Percentiles rank a stretch among this genome's conserved stretches.
Evolutionary conservation across 2,888 invertebrate species (phyloP).

Genomic region (Chydorus sphaericus): DNA sequence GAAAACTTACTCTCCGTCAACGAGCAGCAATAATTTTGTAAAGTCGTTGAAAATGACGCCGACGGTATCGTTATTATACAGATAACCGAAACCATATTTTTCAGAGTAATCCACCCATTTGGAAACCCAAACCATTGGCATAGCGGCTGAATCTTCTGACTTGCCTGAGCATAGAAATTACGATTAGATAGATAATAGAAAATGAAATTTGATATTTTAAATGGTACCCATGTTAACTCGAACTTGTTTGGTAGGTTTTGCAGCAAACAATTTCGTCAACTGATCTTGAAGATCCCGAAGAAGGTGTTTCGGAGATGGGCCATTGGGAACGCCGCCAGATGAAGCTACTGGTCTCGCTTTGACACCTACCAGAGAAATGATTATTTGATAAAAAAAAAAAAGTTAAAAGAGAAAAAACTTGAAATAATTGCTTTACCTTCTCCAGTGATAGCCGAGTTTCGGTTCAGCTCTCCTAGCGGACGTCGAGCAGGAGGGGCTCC

Average conservation of each 20-base stretch:
- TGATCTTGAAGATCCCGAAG: background rate
- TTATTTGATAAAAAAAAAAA: background rate
- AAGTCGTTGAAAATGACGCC: conserved; percentile 98
- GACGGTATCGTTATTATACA: conserved; percentile 92
- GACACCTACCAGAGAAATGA: background rate
- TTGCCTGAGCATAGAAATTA: conserved; percentile 48
- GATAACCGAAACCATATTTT: conserved; percentile 98
- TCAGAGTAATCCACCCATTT: conserved; percentile 99
- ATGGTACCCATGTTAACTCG: background rate
- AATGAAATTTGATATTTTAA: no score
- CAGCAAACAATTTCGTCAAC: background rate
- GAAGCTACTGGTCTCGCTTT: background rate
- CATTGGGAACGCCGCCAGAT: background rate
- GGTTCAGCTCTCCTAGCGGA: conserved; percentile 46
- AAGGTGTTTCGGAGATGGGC: background rate
- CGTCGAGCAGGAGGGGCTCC: conserved; percentile 40
- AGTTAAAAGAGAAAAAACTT: no score
- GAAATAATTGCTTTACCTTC: no score
- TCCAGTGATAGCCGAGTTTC: background rate
- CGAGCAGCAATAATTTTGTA: conserved; percentile 80
- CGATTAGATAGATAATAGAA: background rate
- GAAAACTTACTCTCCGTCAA: conserved; percentile 63
- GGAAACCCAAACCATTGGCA: conserved; percentile 92
- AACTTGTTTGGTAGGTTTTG: background rate
- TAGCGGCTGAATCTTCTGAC: conserved; percentile 84